Conservation (phyloP, 1,140 invertebrate species). For the Scaptomyza montana region DNA sequence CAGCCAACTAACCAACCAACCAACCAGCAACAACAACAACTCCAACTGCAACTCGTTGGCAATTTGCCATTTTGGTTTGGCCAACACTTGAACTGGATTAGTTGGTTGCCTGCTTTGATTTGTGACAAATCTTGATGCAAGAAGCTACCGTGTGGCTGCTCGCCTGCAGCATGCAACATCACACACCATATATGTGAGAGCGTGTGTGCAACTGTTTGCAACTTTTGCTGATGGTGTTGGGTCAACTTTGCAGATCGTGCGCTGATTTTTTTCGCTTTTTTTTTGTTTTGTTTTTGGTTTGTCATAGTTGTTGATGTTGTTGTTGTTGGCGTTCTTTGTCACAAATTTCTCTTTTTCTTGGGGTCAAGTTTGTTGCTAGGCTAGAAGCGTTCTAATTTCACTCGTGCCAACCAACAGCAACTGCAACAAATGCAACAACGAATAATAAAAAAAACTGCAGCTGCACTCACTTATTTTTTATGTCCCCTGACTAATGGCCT, state of each 20-base stretch:
- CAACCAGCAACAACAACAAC: slow-evolving; percentile 15
- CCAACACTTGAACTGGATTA: slow-evolving; percentile 77
- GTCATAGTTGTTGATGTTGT: neutral
- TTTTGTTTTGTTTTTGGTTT: slow-evolving; percentile 32
- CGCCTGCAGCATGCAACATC: slow-evolving; percentile 59
- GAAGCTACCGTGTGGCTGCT: slow-evolving; percentile 62
- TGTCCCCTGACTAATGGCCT: slow-evolving; percentile 30
- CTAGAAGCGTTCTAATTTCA: slow-evolving; percentile 76
- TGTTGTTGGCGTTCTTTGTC: slow-evolving; percentile 19
- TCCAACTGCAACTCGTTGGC: slow-evolving; percentile 52
- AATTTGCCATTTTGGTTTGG: slow-evolving; percentile 76
- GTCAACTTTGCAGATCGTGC: slow-evolving; percentile 62
- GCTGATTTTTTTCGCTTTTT: slow-evolving; percentile 74
- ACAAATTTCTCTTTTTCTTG: slow-evolving; percentile 81
- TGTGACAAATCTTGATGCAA: slow-evolving; percentile 80
- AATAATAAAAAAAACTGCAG: slow-evolving; percentile 8
- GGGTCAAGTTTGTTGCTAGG: slow-evolving; percentile 72
- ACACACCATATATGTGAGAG: slow-evolving; percentile 47
- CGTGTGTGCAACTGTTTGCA: neutral
- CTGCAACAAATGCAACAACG: slow-evolving; percentile 8
- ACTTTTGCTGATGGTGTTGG: slow-evolving; percentile 26
- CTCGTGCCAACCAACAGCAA: slow-evolving; percentile 25
- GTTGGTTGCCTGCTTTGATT: slow-evolving; percentile 75
- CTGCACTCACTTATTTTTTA: slow-evolving; percentile 28
- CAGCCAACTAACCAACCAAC: slow-evolving; percentile 26